Base-by-base conservation (phyloP, 2,888 invertebrate species). In the Napeogenes inachia region DNA sequence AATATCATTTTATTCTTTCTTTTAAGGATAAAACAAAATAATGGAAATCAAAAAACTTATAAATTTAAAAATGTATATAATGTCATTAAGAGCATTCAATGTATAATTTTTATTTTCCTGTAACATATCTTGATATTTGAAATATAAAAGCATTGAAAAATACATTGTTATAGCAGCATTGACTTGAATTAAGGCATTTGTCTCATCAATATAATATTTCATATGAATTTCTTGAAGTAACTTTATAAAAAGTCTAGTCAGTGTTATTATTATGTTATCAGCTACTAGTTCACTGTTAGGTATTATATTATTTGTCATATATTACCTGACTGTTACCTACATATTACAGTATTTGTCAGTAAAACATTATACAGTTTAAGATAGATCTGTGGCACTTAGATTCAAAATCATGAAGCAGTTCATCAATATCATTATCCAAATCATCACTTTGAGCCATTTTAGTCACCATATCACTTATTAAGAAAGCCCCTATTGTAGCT, bases 341-440 rank as follows among this genome's bases (percentile, higher is more conserved):
- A 10, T 42, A 42, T 12, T 42, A 42, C 3, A 42, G 4, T 12
- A 30, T 62, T 38, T 62, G 60, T 69, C 65, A 70, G 91, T 98
- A 98, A 91, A 99, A 99, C 80, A 96, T 94, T 68, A 99, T 95
- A 74, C 98, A 97, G 84, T 99, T 99, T 69, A 99, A 92, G 76
- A 99, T 94, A 66, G 96, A 93, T 80, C 98, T 92, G 73, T 94
- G 93, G 79, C 94, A 95, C 84, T 96, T 96, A 58, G 94, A 93
- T 90, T 99, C 99, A 89, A 98, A 98, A 71, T 97, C 96, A 80
- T 97, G 97, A 61, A 99, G 91, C 60, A 99, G 91, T 91, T 99
- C 98, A 89, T 99, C 99, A 76, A 99, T 98, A 79, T 99, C 99
- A 90, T 99, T 98, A 82, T 99, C 99, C 77, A 99, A 89, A 83